Conservation (phyloP, 2,888 invertebrate genomes). For the Melolontha melolontha region DNA sequence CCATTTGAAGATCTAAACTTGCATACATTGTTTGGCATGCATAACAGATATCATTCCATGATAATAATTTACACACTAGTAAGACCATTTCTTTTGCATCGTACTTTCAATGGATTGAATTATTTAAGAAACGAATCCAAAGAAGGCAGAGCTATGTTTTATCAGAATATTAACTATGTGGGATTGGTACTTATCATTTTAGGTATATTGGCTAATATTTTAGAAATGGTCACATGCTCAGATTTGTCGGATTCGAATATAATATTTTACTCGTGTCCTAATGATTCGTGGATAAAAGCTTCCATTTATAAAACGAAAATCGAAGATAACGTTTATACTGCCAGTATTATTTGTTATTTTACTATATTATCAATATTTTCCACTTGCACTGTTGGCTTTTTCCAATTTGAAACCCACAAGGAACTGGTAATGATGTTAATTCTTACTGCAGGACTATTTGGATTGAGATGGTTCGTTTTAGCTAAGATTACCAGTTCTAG, state of each 20-base stretch:
- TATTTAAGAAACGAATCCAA: slow-evolving; percentile 41
- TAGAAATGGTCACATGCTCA: slow-evolving; percentile 41
- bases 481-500: slow-evolving; percentile 41
- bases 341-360: slow-evolving; percentile 37
- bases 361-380: slow-evolving; percentile 29
- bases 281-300: slow-evolving; percentile 40
- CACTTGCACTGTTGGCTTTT: slow-evolving; percentile 25
- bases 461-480: slow-evolving; percentile 41
- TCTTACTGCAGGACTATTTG: slow-evolving; percentile 22
- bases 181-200: slow-evolving; percentile 26
- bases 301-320: slow-evolving; percentile 10
- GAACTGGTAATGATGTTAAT: slow-evolving; percentile 21
- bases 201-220: slow-evolving; percentile 25
- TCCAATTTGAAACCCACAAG: slow-evolving; percentile 7
- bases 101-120: slow-evolving; percentile 40
- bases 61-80: slow-evolving; percentile 17
- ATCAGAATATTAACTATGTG: slow-evolving; percentile 34
- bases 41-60: slow-evolving; percentile 18
- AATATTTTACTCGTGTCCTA: slow-evolving; percentile 17
- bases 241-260: background rate
- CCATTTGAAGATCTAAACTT: slow-evolving; percentile 65
- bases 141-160: slow-evolving; percentile 33
- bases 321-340: background rate
- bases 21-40: slow-evolving; percentile 39
- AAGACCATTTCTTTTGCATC: slow-evolving; percentile 42